These are phyloP conservation scores for Pyrochroa serraticornis DNA, from an alignment of 2,888 invertebrate genomes.

Conservation along the genomic window DNA sequence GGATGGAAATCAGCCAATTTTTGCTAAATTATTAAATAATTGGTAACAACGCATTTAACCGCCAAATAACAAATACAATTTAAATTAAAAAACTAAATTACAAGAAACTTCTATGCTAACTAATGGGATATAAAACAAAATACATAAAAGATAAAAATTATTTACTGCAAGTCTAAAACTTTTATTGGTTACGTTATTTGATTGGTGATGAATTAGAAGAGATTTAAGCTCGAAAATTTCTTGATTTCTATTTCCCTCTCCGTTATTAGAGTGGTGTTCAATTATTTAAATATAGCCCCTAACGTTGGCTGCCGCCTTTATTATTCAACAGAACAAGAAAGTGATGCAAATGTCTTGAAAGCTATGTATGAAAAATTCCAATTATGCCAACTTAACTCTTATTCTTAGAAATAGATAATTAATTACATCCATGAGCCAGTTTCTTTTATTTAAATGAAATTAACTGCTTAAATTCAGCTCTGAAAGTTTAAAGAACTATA, in stretches of 20 bases:
- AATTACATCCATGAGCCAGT: constrained; percentile 2
- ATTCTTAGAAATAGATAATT: constrained; percentile 9
- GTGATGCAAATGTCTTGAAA: constrained; percentile 6
- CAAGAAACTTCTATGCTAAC: too few species aligned
- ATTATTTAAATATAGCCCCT: constrained; percentile 15
- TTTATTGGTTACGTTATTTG: too few species aligned
- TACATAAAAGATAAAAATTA: too few species aligned
- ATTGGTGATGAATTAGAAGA: too few species aligned
- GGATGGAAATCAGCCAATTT: too few species aligned
- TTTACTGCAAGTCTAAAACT: too few species aligned
- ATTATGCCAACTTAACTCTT: constrained; percentile 7
- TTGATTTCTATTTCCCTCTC: background rate
- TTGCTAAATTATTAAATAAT: too few species aligned
- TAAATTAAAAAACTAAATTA: too few species aligned
- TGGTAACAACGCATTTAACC: too few species aligned
- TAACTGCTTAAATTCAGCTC: constrained; percentile 6
- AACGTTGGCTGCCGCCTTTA: background rate
- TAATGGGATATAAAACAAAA: too few species aligned
- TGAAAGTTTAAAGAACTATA: constrained; percentile 8
- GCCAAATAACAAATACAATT: too few species aligned
- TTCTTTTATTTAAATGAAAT: constrained; percentile 11
- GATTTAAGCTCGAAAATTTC: too few species aligned
- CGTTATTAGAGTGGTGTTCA: constrained; percentile 8
- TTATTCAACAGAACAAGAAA: background rate
- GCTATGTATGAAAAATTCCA: constrained; percentile 7